These are phyloP conservation scores for Papilio elwesi DNA, from an alignment of 2,888 invertebrate genomes.

Conservation along the genomic window DNA sequence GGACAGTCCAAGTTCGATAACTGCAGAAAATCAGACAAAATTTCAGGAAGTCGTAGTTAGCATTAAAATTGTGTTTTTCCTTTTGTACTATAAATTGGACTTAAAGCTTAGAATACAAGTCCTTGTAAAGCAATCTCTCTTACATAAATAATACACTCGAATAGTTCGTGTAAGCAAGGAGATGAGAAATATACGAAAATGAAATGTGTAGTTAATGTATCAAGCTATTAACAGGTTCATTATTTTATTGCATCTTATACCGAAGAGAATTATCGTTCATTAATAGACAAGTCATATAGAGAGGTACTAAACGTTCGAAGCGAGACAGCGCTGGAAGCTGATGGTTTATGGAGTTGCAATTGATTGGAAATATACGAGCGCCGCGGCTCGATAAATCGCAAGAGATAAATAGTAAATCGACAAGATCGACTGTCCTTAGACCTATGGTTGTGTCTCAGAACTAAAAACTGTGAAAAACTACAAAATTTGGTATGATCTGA, in stretches of 20 bases:
- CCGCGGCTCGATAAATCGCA: constrained; percentile 43
- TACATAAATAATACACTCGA: too few species aligned
- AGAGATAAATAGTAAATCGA: constrained; percentile 42
- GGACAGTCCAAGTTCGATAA: too few species aligned
- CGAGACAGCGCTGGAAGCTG: constrained; percentile 24
- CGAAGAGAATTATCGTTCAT: constrained; percentile 8
- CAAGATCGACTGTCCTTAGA: constrained; percentile 23
- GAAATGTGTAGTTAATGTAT: background rate
- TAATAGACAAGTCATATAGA: constrained; percentile 24
- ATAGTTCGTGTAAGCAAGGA: too few species aligned
- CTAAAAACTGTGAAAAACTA: background rate
- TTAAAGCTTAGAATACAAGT: too few species aligned
- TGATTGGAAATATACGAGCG: constrained; percentile 59
- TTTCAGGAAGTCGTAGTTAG: too few species aligned
- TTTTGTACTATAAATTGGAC: too few species aligned
- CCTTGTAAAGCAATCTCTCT: too few species aligned
- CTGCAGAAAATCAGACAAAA: too few species aligned
- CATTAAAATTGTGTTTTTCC: too few species aligned
- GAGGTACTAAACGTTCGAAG: constrained; percentile 9
- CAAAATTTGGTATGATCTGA: too few species aligned
- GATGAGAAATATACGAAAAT: too few species aligned
- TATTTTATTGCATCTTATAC: constrained; percentile 16
- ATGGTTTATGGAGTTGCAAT: constrained; percentile 57
- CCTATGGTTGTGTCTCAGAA: constrained; percentile 24
- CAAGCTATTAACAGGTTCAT: constrained; percentile 16